A percentile compares a stretch with the other conserved stretches of the same genome.
Evolutionary conservation across 2,113 vertebrate genomes (phyloP).

Genomic region (Sebastes schlegelii): DNA sequence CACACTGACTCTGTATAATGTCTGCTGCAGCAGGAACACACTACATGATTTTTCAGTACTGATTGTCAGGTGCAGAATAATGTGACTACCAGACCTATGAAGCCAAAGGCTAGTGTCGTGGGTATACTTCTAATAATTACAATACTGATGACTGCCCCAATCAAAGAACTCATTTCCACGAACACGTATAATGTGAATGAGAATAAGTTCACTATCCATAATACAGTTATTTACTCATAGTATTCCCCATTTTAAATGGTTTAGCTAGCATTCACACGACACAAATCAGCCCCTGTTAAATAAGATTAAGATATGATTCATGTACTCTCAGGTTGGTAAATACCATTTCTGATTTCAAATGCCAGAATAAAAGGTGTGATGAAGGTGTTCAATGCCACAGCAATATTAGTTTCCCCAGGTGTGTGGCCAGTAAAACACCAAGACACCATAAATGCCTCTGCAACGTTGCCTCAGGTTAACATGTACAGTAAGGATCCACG

Average conservation of each 20-base stretch:
- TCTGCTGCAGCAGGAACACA: conserved; percentile 17
- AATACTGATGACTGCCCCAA: not conserved
- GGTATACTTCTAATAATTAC: not conserved
- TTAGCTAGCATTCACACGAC: not conserved
- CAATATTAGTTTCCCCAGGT: conserved; percentile 59
- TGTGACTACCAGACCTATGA: conserved; percentile 19
- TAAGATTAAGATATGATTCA: not conserved
- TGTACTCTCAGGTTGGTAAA: conserved; percentile 57
- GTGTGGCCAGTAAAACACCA: conserved; percentile 40
- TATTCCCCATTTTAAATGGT: not conserved
- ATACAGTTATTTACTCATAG: not conserved
- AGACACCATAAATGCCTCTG: conserved; percentile 65
- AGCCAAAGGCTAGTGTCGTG: conserved; percentile 47
- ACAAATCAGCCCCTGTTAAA: not conserved
- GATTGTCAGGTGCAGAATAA: conserved; percentile 19
- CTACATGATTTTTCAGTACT: conserved; percentile 3
- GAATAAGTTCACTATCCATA: not conserved
- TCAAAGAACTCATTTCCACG: not conserved
- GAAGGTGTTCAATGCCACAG: conserved; percentile 39
- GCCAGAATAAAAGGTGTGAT: not conserved
- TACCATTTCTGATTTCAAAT: conserved; percentile 18
- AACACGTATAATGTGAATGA: not conserved
- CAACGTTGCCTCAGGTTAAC: conserved; percentile 75
- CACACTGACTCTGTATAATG: conserved; percentile 7
- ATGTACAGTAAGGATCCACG: conserved; percentile 52